Evolutionary conservation across 2,797 vertebrate species (phyloP).

Genomic region (Notoglanidium macrostoma): DNA sequence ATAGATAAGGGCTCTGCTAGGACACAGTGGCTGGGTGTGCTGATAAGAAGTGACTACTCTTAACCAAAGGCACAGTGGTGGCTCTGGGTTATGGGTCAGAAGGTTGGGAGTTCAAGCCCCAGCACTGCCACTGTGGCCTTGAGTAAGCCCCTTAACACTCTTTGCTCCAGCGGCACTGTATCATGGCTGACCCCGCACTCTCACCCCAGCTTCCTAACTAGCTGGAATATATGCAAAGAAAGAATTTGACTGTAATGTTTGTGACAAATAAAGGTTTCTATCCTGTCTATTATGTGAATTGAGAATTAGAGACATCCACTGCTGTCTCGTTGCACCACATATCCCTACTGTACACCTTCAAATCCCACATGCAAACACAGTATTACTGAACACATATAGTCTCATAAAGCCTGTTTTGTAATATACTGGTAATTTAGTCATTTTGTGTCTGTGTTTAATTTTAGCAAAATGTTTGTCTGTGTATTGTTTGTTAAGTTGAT

Average conservation of each 20-base stretch:
- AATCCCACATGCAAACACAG: conserved; percentile 10
- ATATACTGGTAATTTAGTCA: neutral
- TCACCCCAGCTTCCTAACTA: neutral
- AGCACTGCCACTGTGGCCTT: neutral
- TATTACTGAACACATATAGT: neutral
- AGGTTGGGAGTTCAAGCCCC: neutral
- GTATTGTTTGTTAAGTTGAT: neutral
- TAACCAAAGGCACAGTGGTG: neutral
- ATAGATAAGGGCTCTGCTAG: conserved; percentile 26
- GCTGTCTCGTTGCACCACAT: neutral
- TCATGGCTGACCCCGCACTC: neutral
- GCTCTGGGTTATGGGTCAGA: neutral
- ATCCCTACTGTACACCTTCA: neutral
- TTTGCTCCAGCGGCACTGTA: neutral
- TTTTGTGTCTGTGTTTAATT: neutral
- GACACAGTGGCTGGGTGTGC: neutral
- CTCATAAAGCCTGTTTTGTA: neutral
- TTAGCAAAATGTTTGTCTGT: neutral
- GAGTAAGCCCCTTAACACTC: neutral
- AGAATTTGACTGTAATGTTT: neutral
- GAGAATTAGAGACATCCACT: neutral
- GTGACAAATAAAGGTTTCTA: neutral
- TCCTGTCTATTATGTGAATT: neutral
- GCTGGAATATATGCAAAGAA: neutral
- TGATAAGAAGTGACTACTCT: neutral